Percentiles rank a stretch among this genome's conserved stretches.
These are phyloP conservation scores for Drosophila vallismaia DNA, from an alignment of 2,888 invertebrate genomes.

Conservation along the genomic window DNA sequence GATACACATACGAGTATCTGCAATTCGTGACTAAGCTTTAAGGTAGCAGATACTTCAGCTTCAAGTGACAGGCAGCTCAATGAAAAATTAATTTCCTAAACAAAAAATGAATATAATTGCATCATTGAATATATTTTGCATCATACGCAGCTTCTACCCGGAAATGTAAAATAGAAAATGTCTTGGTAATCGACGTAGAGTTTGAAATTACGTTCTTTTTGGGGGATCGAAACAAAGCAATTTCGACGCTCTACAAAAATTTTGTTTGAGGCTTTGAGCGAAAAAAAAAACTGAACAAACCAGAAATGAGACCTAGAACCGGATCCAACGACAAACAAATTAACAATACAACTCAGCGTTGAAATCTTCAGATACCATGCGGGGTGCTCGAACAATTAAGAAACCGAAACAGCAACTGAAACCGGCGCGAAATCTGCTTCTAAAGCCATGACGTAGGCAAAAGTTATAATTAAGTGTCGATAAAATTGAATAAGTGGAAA, in stretches of 20 bases:
- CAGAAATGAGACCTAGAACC: slow-evolving; percentile 68
- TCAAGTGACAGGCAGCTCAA: slow-evolving; percentile 59
- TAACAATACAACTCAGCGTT: slow-evolving; percentile 60
- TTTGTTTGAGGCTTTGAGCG: slow-evolving; percentile 27
- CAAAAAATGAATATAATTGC: slow-evolving; percentile 29
- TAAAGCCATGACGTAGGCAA: slow-evolving; percentile 68
- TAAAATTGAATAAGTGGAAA: slow-evolving; percentile 64
- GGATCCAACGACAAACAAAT: slow-evolving; percentile 69
- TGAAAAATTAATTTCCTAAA: slow-evolving; percentile 67
- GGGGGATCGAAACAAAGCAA: slow-evolving; percentile 57
- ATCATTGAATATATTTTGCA: not conserved
- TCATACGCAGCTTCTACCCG: slow-evolving; percentile 36
- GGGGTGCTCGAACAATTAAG: slow-evolving; percentile 41
- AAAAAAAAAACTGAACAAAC: slow-evolving; percentile 48
- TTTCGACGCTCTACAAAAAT: slow-evolving; percentile 44
- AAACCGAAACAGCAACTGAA: slow-evolving; percentile 41
- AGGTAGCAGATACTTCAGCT: slow-evolving; percentile 50
- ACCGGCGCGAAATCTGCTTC: slow-evolving; percentile 38
- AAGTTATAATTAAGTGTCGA: slow-evolving; percentile 71
- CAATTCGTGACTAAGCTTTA: slow-evolving; percentile 74
- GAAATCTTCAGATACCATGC: slow-evolving; percentile 35
- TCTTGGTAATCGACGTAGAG: slow-evolving; percentile 34
- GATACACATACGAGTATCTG: slow-evolving; percentile 53
- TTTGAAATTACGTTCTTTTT: slow-evolving; percentile 19
- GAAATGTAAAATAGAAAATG: slow-evolving; percentile 61